These are phyloP conservation scores for Scolopax rusticola DNA, from an alignment of 2,797 vertebrate species.

Conservation along the genomic window DNA sequence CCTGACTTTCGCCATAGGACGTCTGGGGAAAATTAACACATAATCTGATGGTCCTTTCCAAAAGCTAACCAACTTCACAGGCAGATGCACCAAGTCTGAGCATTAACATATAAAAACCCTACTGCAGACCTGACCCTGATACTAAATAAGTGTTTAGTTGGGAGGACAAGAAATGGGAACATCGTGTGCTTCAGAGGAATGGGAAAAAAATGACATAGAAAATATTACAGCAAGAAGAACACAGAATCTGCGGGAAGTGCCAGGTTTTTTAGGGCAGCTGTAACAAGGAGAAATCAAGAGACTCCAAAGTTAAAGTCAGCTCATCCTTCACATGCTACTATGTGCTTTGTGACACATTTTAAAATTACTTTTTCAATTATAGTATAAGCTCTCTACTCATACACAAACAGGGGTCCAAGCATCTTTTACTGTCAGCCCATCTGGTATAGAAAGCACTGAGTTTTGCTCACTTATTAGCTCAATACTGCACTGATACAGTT, in stretches of 20 bases:
- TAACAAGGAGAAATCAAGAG: slow-evolving; percentile 42
- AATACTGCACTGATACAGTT: neutral
- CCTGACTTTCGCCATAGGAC: slow-evolving; percentile 70
- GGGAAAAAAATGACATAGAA: slow-evolving; percentile 70
- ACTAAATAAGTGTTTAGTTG: slow-evolving; percentile 70
- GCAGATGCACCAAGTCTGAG: slow-evolving; percentile 57
- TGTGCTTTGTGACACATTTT: neutral
- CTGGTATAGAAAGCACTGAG: neutral
- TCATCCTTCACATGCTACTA: neutral
- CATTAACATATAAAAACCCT: slow-evolving; percentile 45
- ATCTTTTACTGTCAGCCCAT: neutral
- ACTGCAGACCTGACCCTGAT: slow-evolving; percentile 70
- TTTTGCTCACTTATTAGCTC: neutral
- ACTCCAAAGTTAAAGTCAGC: slow-evolving; percentile 38
- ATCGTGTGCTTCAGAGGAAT: slow-evolving; percentile 58
- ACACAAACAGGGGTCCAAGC: neutral
- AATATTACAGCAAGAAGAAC: slow-evolving; percentile 51
- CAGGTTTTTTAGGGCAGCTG: slow-evolving; percentile 27
- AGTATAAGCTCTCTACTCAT: neutral
- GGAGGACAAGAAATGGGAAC: slow-evolving; percentile 70
- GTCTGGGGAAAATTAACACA: slow-evolving; percentile 62
- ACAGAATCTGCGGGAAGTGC: slow-evolving; percentile 32
- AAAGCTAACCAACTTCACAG: slow-evolving; percentile 54
- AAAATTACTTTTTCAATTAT: neutral
- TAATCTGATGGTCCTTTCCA: slow-evolving; percentile 53